Conservation (phyloP, 2,113 vertebrate species). For the Parus major region DNA sequence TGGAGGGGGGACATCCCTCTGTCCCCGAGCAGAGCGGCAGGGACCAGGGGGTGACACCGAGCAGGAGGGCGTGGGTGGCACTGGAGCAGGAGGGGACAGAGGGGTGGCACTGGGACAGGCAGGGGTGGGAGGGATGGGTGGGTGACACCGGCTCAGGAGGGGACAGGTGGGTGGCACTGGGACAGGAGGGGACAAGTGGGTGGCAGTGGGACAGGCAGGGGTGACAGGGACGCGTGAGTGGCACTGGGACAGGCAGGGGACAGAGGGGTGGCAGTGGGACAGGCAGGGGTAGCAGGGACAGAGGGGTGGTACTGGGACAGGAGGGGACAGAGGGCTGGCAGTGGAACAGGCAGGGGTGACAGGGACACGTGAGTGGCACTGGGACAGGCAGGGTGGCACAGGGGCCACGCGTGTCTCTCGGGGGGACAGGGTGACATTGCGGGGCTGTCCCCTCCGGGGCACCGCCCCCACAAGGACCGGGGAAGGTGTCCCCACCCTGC, state of each 20-base stretch:
- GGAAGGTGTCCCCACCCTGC: background rate
- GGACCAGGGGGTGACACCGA: background rate
- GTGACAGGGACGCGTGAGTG: too few relatives aligned
- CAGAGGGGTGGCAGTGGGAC: background rate
- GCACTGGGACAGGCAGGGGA: background rate
- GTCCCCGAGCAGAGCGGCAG: background rate
- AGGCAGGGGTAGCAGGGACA: too few relatives aligned
- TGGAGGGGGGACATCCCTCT: background rate
- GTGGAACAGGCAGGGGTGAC: background rate
- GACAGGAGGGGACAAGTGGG: accelerated
- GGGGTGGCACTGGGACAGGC: background rate
- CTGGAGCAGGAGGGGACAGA: background rate
- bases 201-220: background rate
- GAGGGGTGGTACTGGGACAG: background rate
- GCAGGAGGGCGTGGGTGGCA: background rate
- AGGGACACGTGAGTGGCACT: background rate
- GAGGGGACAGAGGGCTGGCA: background rate
- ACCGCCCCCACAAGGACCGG: background rate
- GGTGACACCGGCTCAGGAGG: background rate
- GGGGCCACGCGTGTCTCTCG: background rate
- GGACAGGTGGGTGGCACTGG: background rate
- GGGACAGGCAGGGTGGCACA: background rate
- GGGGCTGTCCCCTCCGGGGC: background rate
- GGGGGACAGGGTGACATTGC: background rate
- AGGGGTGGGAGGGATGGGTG: background rate